A percentile compares a stretch with the other conserved stretches of the same genome.
Conservation (phyloP, 2,113 vertebrate species). For the Oryzias curvinotus region DNA sequence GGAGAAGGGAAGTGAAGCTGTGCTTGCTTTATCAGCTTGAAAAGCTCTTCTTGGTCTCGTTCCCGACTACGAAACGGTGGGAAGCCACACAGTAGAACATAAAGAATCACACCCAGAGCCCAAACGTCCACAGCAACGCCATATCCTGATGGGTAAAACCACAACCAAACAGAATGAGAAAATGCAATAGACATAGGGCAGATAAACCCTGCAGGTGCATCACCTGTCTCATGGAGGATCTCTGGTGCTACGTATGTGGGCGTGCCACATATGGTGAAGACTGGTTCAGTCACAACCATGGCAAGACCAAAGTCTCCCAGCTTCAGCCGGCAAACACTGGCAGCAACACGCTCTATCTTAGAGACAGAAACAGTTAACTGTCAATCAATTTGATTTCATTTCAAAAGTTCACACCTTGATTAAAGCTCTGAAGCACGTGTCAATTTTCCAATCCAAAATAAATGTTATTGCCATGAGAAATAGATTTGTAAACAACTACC, state of each 20-base stretch:
- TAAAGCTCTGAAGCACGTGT: too few species aligned
- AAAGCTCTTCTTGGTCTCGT: conserved; percentile 92
- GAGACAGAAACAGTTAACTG: conserved; percentile 1
- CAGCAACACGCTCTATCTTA: conserved; percentile 86
- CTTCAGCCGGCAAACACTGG: conserved; percentile 86
- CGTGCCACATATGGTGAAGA: conserved; percentile 97
- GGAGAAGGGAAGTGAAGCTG: conserved; percentile 89
- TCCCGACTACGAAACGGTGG: conserved; percentile 94
- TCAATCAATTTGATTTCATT: neutral
- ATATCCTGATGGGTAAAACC: conserved; percentile 81
- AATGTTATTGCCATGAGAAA: too few species aligned
- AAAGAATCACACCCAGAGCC: conserved; percentile 95
- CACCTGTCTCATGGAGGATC: conserved; percentile 95
- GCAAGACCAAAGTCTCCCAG: conserved; percentile 97
- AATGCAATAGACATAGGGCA: neutral
- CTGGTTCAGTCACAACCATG: conserved; percentile 89
- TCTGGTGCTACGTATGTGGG: conserved; percentile 97
- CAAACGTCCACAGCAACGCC: conserved; percentile 94
- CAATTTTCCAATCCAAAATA: too few species aligned
- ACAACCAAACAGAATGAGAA: conserved; percentile 1
- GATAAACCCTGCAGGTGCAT: neutral
- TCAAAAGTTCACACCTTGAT: too few species aligned
- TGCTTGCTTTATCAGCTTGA: conserved; percentile 89
- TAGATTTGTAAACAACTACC: too few species aligned
- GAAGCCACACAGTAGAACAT: conserved; percentile 93